Conservation (phyloP, 2,113 vertebrate species). For the Vombatus ursinus region DNA sequence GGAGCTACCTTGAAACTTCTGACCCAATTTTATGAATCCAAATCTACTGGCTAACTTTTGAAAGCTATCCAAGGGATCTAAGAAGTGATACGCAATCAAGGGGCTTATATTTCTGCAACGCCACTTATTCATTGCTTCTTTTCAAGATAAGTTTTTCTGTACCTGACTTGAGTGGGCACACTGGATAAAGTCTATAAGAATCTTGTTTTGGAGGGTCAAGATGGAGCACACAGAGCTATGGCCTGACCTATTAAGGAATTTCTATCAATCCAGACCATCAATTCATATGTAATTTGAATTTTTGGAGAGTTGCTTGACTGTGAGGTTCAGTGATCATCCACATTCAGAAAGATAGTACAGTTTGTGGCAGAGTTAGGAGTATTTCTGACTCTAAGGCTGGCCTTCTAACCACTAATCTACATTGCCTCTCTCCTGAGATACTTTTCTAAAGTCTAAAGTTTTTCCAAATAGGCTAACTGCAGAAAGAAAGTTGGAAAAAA, state of each 20-base stretch:
- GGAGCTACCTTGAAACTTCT: neutral
- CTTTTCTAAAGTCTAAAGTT: neutral
- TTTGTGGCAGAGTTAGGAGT: neutral
- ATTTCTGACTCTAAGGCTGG: neutral
- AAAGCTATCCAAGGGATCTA: neutral
- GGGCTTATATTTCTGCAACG: no score
- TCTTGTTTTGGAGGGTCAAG: neutral
- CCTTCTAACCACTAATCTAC: neutral
- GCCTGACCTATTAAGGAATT: neutral
- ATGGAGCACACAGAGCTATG: neutral
- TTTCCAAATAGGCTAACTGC: neutral
- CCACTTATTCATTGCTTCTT: neutral
- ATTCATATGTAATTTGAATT: neutral
- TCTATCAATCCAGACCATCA: neutral
- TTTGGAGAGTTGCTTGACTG: neutral
- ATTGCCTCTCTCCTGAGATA: neutral
- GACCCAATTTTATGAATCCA: no score
- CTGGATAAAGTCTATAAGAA: neutral
- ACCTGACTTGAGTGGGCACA: neutral
- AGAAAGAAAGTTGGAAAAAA: neutral
- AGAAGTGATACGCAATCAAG: neutral
- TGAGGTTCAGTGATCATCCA: neutral
- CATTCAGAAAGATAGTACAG: neutral
- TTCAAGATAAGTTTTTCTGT: neutral
- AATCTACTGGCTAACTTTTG: neutral